Percentiles rank a stretch among this genome's conserved stretches.
phyloP scores from a whole-genome alignment of 1,140 invertebrate genomes.

The Plodia interpunctella region DNA sequence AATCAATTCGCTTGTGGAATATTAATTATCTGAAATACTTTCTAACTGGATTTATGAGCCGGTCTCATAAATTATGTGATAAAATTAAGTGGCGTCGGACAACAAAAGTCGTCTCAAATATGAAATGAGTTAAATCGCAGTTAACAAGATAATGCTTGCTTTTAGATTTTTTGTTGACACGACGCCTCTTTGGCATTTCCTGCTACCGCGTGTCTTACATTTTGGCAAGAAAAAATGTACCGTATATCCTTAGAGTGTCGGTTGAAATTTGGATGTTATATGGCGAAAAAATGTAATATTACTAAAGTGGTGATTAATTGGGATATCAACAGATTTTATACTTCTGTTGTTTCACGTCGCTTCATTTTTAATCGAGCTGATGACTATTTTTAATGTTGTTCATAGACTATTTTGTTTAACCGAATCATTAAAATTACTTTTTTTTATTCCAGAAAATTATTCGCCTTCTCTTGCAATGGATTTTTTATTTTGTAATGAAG shows the following conservation, averaged over 20 bases:
- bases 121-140: slow-evolving; percentile 71
- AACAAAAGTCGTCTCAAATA: slow-evolving; percentile 64
- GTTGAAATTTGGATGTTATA: slow-evolving; percentile 24
- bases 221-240: slow-evolving; percentile 24
- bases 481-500: too few species aligned
- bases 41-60: slow-evolving; percentile 13
- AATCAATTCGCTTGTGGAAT: slow-evolving; percentile 7
- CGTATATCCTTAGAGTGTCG: slow-evolving; percentile 27
- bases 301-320: slow-evolving; percentile 73
- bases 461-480: too few species aligned
- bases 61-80: slow-evolving; percentile 53
- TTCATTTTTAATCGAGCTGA: slow-evolving; percentile 41
- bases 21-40: slow-evolving; percentile 11
- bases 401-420: too few species aligned
- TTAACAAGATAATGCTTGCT: slow-evolving; percentile 70
- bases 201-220: slow-evolving; percentile 42
- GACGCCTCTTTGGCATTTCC: slow-evolving; percentile 66
- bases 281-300: slow-evolving; percentile 33
- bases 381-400: background rate
- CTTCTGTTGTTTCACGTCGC: slow-evolving; percentile 59
- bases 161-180: slow-evolving; percentile 69
- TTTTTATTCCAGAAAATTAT: too few species aligned
- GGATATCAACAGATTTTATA: slow-evolving; percentile 68
- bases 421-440: too few species aligned
- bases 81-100: slow-evolving; percentile 59